Base-by-base conservation (phyloP, 1,140 invertebrate genomes). In the Heterodera carotae region DNA sequence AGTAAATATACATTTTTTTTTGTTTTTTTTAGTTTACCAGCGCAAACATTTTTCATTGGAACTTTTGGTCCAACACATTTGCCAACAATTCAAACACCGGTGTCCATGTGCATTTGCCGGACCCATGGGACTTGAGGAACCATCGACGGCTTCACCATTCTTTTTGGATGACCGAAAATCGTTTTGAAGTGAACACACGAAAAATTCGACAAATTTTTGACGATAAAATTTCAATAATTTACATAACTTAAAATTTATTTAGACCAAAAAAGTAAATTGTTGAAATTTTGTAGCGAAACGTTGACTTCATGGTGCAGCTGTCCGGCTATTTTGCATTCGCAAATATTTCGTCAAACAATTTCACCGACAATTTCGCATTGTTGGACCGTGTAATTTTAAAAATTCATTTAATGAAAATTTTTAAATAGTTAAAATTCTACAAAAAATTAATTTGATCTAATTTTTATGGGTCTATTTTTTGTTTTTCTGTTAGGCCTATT, bases 1-100 rank as follows among this genome's bases (percentile, higher is more conserved):
- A 27, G 7, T 39, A 22, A 25, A 36, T 43, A 43, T 70, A 39
- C 10, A 27, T 22, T 53, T 18, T 18, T 39, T 34, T 39, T 70
- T 15, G 5, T 69, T 69, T 70, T 70, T 36, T 22, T 22, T 29
- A 71, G 71, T 91, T 94, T 76, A 92, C 93, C 75, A 95, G 94
- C 0, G 96, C 96, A 84, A 97, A 97, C 90, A 89, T 97, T 0
- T 97, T 94, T 88, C 94, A 97, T 85, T 97, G 96, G 91, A 91
- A 93, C 33, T 87, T 97, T 39, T 92, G 93, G 89, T 94, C 94
- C 83, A 93, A 93, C 80, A 93, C 93, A 0, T 91, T 96, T 53
- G 93, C 94, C 84, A 90, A 93, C 80, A 97, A 97, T 87, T 89
- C 89, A 72, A 90, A 90, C 39, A 93, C 93, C 31, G 95, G 94